Evolutionary conservation across 1,140 invertebrate species (phyloP).

Genomic region (Hycleus phaleratus): DNA sequence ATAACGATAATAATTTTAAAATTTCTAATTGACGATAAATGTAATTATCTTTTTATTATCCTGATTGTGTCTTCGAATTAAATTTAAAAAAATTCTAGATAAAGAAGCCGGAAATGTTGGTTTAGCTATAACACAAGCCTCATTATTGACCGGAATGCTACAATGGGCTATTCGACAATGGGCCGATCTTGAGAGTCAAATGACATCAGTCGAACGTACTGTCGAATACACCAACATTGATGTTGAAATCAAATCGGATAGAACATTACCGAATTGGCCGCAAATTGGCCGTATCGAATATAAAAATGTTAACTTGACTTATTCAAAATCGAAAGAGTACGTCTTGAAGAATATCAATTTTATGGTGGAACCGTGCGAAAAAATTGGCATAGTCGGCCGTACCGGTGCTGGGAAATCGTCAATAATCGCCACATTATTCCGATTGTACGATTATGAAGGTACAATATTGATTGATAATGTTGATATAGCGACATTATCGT

Average conservation of each 20-base stretch:
- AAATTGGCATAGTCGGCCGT: slow-evolving; percentile 59
- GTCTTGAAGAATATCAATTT: slow-evolving; percentile 59
- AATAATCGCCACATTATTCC: slow-evolving; percentile 61
- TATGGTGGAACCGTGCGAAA: slow-evolving; percentile 52
- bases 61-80: not conserved
- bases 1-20: not conserved
- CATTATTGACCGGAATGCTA: slow-evolving; percentile 66
- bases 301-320: slow-evolving; percentile 56
- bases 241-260: slow-evolving; percentile 56
- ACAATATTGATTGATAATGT: slow-evolving; percentile 29
- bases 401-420: slow-evolving; percentile 81
- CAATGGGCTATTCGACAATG: slow-evolving; percentile 83
- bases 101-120: slow-evolving; percentile 54
- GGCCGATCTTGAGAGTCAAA: slow-evolving; percentile 74
- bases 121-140: slow-evolving; percentile 69
- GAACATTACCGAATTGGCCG: slow-evolving; percentile 62
- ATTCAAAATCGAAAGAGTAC: slow-evolving; percentile 53
- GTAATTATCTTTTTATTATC: not conserved
- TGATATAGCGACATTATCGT: slow-evolving; percentile 49
- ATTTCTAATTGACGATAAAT: not conserved
- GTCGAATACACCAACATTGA: slow-evolving; percentile 63
- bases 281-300: slow-evolving; percentile 59
- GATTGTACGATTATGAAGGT: slow-evolving; percentile 40
- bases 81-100: slow-evolving; percentile 1
- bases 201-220: slow-evolving; percentile 71